Percentiles rank a stretch among this genome's conserved stretches.
Conservation (phyloP, 2,113 vertebrate species). For the Pterophyllum scalare region DNA sequence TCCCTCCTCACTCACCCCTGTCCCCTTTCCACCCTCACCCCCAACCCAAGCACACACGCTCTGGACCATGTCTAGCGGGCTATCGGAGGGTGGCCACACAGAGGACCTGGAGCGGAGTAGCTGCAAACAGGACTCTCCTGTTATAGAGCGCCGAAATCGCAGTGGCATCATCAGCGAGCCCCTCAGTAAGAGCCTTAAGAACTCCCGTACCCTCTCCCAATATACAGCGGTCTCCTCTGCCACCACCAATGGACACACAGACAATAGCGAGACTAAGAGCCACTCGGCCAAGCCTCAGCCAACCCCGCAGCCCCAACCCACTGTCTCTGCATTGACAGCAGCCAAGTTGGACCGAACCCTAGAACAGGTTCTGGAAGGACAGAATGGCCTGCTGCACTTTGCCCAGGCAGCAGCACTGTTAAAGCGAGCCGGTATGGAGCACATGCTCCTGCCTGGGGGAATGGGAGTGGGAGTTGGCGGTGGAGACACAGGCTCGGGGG, state of each 20-base stretch:
- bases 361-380: slow-evolving; percentile 93
- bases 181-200: slow-evolving; percentile 97
- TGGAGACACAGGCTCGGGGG: slow-evolving; percentile 88
- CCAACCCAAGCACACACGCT: slow-evolving; percentile 69
- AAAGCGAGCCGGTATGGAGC: slow-evolving; percentile 97
- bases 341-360: slow-evolving; percentile 94
- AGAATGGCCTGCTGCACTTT: slow-evolving; percentile 95
- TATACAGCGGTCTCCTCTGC: slow-evolving; percentile 90
- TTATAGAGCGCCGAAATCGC: slow-evolving; percentile 92
- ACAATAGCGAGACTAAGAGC: slow-evolving; percentile 85
- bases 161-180: slow-evolving; percentile 98
- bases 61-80: slow-evolving; percentile 93
- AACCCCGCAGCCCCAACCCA: slow-evolving; percentile 85
- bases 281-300: slow-evolving; percentile 90
- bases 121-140: slow-evolving; percentile 82
- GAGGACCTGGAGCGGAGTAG: slow-evolving; percentile 85
- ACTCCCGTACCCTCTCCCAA: slow-evolving; percentile 94
- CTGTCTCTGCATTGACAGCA: slow-evolving; percentile 78
- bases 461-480: slow-evolving; percentile 89
- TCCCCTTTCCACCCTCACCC: slow-evolving; percentile 76
- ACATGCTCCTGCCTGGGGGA: slow-evolving; percentile 92
- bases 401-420: slow-evolving; percentile 95
- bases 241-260: slow-evolving; percentile 86
- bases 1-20: slow-evolving; percentile 62
- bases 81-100: slow-evolving; percentile 88